phyloP scores from a whole-genome alignment of 1,140 invertebrate genomes.

The Aporrectodea caliginosa region DNA sequence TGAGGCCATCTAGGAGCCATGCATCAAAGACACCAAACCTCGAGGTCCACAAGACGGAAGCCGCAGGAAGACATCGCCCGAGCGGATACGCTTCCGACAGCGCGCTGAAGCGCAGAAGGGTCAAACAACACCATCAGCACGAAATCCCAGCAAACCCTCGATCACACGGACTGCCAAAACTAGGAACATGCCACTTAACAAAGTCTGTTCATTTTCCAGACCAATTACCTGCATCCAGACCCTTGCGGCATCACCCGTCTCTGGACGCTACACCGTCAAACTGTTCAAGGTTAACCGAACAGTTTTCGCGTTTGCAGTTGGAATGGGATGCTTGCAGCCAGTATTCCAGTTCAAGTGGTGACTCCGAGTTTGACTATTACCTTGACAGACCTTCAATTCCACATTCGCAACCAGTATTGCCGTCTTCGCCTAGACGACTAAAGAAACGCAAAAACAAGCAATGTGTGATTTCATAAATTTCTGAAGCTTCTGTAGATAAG shows the following conservation, averaged over 20 bases:
- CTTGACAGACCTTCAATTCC: slow-evolving; percentile 59
- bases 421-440: too few species aligned
- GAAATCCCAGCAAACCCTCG: background rate
- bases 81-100: background rate
- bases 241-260: too few species aligned
- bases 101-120: background rate
- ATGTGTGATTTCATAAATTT: background rate
- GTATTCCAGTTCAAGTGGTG: slow-evolving; percentile 69
- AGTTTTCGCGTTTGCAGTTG: too few species aligned
- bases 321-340: slow-evolving; percentile 67
- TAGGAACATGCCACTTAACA: background rate
- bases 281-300: too few species aligned
- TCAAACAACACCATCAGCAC: background rate
- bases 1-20: background rate
- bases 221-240: too few species aligned
- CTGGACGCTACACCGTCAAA: too few species aligned
- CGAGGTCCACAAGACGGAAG: background rate
- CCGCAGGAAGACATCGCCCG: background rate
- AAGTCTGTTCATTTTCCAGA: too few species aligned
- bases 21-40: background rate
- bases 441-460: background rate
- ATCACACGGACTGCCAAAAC: background rate
- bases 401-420: background rate
- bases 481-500: too few species aligned
- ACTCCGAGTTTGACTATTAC: slow-evolving; percentile 67